Base-by-base conservation (phyloP, 2,888 invertebrate species). In the Acronicta leporina region DNA sequence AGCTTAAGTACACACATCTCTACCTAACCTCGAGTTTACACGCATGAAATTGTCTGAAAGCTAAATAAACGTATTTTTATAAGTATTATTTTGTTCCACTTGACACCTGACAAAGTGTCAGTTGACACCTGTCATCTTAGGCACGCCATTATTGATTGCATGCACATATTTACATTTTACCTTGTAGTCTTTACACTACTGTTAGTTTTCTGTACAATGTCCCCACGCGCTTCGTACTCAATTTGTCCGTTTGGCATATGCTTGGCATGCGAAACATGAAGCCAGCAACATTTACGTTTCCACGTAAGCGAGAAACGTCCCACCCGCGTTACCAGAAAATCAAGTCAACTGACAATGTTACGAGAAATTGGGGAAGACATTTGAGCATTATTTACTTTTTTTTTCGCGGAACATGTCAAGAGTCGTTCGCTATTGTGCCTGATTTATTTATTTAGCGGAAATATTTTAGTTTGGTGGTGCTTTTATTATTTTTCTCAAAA, bases 221-320 rank as follows among this genome's bases (percentile, higher is more conserved):
- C 16, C 38, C 49, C 49, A 57, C 74, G 60, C 74, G 51, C 73
- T 75, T 76, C 81, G 77, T 73, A 85, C 86, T 87, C 88, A 88
- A 88, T 88, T 88, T 87, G 85, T 82, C 83, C 73, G 75, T 81
- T 79, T 81, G 85, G 86, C 83, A 80, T 83, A 76, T 79, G 79
- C 73, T 75, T 76, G 80, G 74, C 78, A 81, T 81, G 86, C 86
- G 83, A 81, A 84, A 84, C 88, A 85, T 86, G 85, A 85, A 83
- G 81, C 82, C 50, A 70, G 82, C 85, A 82, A 88, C 88, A 85
- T 88, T 87, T 87, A 83, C 84, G 82, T 84, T 82, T 81, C 73
- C 70, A 75, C 81, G 80, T 81, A 81, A 84, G 77, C 82, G 83
- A 75, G 79, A 78, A 82, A 83, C 80, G 87, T 87, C 83, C 83